These are phyloP conservation scores for Rhinopomastus cyanomelas DNA, from an alignment of 2,113 vertebrate genomes.

Conservation along the genomic window DNA sequence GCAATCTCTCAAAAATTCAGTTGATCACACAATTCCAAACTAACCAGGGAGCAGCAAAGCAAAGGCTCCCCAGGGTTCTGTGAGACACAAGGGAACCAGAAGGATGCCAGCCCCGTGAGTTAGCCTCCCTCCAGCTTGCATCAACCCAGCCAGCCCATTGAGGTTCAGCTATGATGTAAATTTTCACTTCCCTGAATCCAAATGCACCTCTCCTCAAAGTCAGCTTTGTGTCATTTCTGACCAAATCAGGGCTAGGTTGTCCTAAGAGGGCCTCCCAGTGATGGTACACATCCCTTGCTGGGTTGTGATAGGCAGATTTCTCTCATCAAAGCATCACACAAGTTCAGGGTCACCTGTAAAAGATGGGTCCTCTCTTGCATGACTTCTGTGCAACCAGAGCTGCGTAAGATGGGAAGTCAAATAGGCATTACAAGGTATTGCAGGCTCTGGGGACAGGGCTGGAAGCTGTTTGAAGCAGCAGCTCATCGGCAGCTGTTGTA, in stretches of 20 bases:
- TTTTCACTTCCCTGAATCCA: neutral
- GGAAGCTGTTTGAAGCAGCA: neutral
- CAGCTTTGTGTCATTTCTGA: neutral
- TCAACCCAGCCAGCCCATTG: neutral
- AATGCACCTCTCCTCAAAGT: accelerated
- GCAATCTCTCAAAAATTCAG: neutral
- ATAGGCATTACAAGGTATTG: neutral
- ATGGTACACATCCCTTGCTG: neutral
- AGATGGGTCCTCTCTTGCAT: neutral
- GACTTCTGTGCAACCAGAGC: neutral
- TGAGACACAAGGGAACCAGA: neutral
- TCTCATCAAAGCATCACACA: neutral
- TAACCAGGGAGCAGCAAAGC: neutral
- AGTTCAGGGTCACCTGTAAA: neutral
- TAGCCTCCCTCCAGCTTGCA: neutral
- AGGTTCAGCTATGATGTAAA: neutral
- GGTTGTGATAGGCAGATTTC: neutral
- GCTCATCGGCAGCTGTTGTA: neutral
- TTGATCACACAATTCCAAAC: accelerated
- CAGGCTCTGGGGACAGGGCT: neutral
- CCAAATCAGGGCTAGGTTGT: neutral
- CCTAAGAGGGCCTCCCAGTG: neutral
- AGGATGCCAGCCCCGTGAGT: neutral
- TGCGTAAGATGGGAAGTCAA: neutral
- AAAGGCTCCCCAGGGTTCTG: neutral